Base-by-base conservation (phyloP, 2,888 invertebrate species). In the Drosophila incognita region DNA sequence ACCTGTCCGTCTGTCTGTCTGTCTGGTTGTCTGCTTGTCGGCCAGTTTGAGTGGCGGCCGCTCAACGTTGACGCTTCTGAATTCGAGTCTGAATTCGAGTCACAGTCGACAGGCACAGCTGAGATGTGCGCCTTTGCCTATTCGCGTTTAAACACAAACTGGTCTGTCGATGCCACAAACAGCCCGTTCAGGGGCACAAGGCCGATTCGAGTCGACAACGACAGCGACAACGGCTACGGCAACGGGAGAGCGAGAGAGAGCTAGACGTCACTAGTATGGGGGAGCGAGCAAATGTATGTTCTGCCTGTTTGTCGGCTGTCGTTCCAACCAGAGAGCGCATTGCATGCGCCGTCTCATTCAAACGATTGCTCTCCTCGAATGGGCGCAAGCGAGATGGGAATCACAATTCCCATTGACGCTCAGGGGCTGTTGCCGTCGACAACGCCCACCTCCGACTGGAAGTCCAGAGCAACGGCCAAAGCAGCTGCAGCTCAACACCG, bases 121-220 rank as follows among this genome's bases (percentile, higher is more conserved):
- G 60, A 89, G 92, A 92, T 91, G 92, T 91, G 92, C 84, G 91
- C 91, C 89, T 89, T 89, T 87, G 91, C 91, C 89, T 88, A 91
- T 87, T 91, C 93, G 91, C 93, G 93, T 92, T 92, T 91, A 85
- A 92, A 87, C 89, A 91, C 91, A 90, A 91, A 93, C 93, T 93
- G 90, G 91, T 91, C 88, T 87, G 74, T 74, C 76, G 74, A 29
- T 79, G 72, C 65, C 76, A 73, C 68, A 57, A 67, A 58, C 68
- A 61, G 62, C 59, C 68, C 64, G 69, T 53, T 73, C 62, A 64
- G 65, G 63, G 62, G 58, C 75, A 79, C 69, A 76, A 79, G 81
- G 72, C 66, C 38, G 60, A 38, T 29, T 38, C 21, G 57, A 57
- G 18, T 40, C 57, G 57, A 57, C 38, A 57, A 27, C 53, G 57